phyloP scores from a whole-genome alignment of 2,888 invertebrate species.

The Scaptomyza polygonia region DNA sequence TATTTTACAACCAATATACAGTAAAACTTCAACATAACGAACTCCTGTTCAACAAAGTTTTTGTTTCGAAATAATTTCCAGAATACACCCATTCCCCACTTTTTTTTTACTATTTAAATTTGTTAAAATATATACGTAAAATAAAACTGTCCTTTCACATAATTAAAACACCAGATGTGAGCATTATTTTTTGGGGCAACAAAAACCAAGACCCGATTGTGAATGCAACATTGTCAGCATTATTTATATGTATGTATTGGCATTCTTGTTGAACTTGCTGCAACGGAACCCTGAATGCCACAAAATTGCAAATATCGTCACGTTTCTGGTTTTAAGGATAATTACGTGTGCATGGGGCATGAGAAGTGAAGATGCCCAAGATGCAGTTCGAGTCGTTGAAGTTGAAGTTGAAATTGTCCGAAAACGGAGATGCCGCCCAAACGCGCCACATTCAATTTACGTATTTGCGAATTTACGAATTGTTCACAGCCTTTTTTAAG shows the following conservation, averaged over 20 bases:
- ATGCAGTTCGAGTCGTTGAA: slow-evolving; percentile 2
- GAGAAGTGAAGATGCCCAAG: background rate
- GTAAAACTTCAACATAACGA: too few species aligned
- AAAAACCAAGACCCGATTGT: slow-evolving; percentile 1
- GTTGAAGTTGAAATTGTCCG: slow-evolving; percentile 1
- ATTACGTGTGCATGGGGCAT: slow-evolving; percentile 60
- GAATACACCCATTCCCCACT: too few species aligned
- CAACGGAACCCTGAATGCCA: slow-evolving; percentile 57
- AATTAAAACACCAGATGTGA: slow-evolving; percentile 3
- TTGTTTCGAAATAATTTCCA: too few species aligned
- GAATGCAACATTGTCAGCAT: slow-evolving; percentile 44
- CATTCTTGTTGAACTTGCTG: slow-evolving; percentile 46
- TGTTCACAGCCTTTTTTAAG: slow-evolving; percentile 50
- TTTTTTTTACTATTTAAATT: too few species aligned
- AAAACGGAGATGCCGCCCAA: slow-evolving; percentile 10
- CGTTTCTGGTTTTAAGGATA: slow-evolving; percentile 72
- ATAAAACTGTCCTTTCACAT: background rate
- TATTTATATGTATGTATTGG: slow-evolving; percentile 66
- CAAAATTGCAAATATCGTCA: slow-evolving; percentile 69
- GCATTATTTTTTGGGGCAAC: background rate
- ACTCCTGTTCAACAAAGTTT: too few species aligned
- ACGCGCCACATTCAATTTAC: slow-evolving; percentile 39
- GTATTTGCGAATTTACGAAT: slow-evolving; percentile 46
- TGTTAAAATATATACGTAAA: background rate
- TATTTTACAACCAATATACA: too few species aligned